Evolutionary conservation across 1,140 invertebrate species (phyloP), one percentile per base, ranked within the genome.

Genomic region (Lanistes nyassanus): DNA sequence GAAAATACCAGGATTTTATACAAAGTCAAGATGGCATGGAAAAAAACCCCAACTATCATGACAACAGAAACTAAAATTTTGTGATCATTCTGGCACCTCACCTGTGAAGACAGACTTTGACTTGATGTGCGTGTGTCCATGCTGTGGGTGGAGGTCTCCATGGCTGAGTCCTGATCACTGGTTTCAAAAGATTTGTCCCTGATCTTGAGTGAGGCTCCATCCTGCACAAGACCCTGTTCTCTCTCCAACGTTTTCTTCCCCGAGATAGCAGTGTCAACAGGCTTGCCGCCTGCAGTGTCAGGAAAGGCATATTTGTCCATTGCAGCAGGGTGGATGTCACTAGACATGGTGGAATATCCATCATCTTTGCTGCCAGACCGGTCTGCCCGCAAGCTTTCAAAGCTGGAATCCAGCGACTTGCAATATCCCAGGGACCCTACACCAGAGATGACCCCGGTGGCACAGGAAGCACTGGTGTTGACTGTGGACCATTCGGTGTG

Each of bases 321-420:
- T 55, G 79, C 75, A 71, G 84, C 83, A 65, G 85, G 85, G 67
- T 95, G 94, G 3, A 95, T 94, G 85, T 96, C 94, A 82, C 94
- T 95, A 1, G 94, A 95, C 94, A 96, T 96, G 5, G 95, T 95
- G 39, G 94, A 95, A 86, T 96, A 96, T 2, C 94, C 95, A 88
- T 96, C 95, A 88, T 95, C 95, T 79, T 94, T 92, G 77, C 94
- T 94, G 19, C 94, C 94, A 92, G 87, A 86, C 60, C 85, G 68
- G 91, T 78, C 86, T 34, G 84, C 84, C 34, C 80, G 80, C 34
- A 83, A 70, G 47, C 81, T 81, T 31, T 84, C 83, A 67, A 81
- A 83, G 74, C 82, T 84, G 16, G 83, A 81, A 42, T 85, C 84
- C 5, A 83, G 79, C 16, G 84, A 81, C 29, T 79, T 70, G 68